Percentiles rank a stretch among this genome's conserved stretches.
These are phyloP conservation scores for Mesochorus sp. DNA, from an alignment of 2,888 invertebrate genomes.

Conservation along the genomic window DNA sequence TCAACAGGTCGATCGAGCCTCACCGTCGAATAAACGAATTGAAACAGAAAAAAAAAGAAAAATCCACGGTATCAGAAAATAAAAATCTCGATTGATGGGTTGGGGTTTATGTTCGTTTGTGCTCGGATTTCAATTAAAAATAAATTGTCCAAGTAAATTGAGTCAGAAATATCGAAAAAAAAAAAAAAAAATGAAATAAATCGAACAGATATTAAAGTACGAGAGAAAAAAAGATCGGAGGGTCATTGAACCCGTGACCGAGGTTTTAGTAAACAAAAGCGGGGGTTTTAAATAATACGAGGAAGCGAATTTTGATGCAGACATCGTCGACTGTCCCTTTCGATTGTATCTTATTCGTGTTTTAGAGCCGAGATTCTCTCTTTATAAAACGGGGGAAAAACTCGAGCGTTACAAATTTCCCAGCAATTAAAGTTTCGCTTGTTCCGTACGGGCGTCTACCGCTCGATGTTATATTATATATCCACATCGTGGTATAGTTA, in stretches of 20 bases:
- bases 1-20: slow-evolving; percentile 7
- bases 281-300: slow-evolving; percentile 14
- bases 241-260: slow-evolving; percentile 51
- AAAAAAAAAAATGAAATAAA: background rate
- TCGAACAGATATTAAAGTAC: background rate
- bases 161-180: background rate
- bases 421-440: slow-evolving; percentile 61
- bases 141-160: no score
- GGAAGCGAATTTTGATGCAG: slow-evolving; percentile 1
- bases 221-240: background rate
- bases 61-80: background rate
- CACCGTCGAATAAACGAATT: background rate
- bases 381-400: slow-evolving; percentile 25
- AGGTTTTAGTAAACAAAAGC: slow-evolving; percentile 45
- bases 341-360: slow-evolving; percentile 44
- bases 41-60: background rate
- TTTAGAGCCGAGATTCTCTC: background rate
- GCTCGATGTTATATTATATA: background rate
- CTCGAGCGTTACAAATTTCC: slow-evolving; percentile 61
- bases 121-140: no score
- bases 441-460: slow-evolving; percentile 16
- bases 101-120: no score
- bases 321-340: slow-evolving; percentile 58
- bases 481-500: slow-evolving; percentile 4
- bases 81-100: background rate